Conservation (phyloP, 2,113 vertebrate genomes). For the Prionailurus bengalensis region DNA sequence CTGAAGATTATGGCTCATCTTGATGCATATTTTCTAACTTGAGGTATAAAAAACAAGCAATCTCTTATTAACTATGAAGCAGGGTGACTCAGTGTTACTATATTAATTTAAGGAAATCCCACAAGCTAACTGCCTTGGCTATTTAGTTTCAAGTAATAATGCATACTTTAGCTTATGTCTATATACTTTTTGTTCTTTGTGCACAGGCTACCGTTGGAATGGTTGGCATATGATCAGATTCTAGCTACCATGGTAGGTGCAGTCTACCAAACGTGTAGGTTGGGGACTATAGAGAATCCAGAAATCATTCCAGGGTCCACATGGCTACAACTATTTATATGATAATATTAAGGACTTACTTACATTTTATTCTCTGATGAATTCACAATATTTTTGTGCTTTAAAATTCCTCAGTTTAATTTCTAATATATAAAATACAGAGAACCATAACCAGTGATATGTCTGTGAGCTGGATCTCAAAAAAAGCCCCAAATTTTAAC, state of each 20-base stretch:
- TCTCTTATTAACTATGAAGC: background rate
- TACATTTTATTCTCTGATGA: background rate
- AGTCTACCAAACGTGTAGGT: background rate
- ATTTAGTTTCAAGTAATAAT: background rate
- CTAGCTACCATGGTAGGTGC: background rate
- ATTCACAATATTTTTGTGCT: background rate
- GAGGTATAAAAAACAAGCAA: background rate
- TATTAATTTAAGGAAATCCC: background rate
- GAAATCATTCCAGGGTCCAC: background rate
- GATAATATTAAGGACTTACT: background rate
- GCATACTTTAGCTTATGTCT: background rate
- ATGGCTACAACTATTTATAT: background rate
- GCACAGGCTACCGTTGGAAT: background rate
- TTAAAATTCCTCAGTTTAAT: background rate
- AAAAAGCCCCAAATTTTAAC: background rate
- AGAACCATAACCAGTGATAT: background rate
- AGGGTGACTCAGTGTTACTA: background rate
- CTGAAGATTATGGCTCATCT: background rate
- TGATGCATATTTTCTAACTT: background rate
- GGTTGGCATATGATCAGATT: background rate
- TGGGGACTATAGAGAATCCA: accelerated
- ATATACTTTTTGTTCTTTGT: background rate
- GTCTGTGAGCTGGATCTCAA: background rate
- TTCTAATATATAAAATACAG: background rate
- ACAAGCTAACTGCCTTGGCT: background rate